Conservation (phyloP, 2,113 vertebrate species). For the Verasper variegatus region DNA sequence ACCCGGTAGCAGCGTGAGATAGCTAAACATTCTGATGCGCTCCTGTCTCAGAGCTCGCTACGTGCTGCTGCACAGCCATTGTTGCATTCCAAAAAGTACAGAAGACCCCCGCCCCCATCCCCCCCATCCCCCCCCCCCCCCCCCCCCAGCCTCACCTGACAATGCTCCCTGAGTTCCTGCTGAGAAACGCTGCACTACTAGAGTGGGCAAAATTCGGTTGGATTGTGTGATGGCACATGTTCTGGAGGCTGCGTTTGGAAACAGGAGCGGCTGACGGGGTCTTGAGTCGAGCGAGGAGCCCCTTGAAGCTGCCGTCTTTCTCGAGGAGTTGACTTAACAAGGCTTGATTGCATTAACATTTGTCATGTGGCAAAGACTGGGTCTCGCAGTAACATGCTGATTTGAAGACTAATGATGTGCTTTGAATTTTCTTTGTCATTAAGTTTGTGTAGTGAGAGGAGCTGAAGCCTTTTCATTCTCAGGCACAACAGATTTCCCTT, state of each 20-base stretch:
- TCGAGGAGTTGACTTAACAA: constrained; percentile 75
- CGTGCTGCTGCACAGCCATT: constrained; percentile 30
- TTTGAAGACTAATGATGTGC: constrained; percentile 71
- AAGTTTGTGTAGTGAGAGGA: constrained; percentile 53
- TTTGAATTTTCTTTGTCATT: constrained; percentile 61
- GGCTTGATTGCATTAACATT: constrained; percentile 84
- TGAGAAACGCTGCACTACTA: constrained; percentile 62
- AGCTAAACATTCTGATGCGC: constrained; percentile 67
- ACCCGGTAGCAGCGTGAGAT: constrained; percentile 63
- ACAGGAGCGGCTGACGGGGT: constrained; percentile 55
- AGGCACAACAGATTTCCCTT: constrained; percentile 48
- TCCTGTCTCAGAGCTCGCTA: constrained; percentile 16
- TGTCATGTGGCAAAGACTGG: constrained; percentile 68
- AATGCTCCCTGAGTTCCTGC: constrained; percentile 59
- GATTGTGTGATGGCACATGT: constrained; percentile 64
- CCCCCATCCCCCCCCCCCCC: no score
- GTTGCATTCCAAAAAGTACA: constrained; percentile 29
- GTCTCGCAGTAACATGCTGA: constrained; percentile 69
- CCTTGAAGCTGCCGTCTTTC: constrained; percentile 67
- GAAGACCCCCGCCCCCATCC: constrained; percentile 1
- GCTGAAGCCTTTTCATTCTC: constrained; percentile 42
- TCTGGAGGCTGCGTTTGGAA: constrained; percentile 51
- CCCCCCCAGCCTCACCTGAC: constrained; percentile 43
- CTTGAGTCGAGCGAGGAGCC: constrained; percentile 62
- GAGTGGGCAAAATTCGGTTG: constrained; percentile 67